A percentile compares a stretch with the other conserved stretches of the same genome.
Conservation (phyloP, 1,140 invertebrate species). For the Eriosoma lanigerum region DNA sequence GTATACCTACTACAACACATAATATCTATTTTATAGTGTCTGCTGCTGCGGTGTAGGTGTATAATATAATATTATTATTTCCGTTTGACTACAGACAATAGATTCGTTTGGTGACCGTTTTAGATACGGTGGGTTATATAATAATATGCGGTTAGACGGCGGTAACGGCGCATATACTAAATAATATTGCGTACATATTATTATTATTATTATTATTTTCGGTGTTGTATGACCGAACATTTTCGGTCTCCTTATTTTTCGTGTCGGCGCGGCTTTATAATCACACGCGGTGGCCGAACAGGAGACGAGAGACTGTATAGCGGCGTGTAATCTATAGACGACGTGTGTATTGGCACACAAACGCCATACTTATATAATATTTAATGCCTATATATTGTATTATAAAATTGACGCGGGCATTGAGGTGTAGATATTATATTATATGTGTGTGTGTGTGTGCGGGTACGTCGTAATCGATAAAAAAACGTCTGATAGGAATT, state of each 20-base stretch:
- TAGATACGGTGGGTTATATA: constrained; percentile 9
- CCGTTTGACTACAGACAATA: constrained; percentile 1
- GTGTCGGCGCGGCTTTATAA: constrained; percentile 8
- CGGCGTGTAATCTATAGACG: background rate
- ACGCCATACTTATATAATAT: too few relatives aligned
- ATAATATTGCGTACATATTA: too few relatives aligned
- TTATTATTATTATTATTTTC: too few relatives aligned
- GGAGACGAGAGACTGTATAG: background rate
- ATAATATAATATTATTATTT: too few relatives aligned
- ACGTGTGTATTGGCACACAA: constrained; percentile 14
- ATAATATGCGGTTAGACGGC: background rate
- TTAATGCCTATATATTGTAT: too few relatives aligned
- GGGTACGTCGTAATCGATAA: constrained; percentile 24
- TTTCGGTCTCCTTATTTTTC: background rate
- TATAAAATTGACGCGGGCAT: too few relatives aligned
- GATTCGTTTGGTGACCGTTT: constrained; percentile 30
- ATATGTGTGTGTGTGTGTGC: too few relatives aligned
- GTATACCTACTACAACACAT: too few relatives aligned
- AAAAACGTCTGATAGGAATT: constrained; percentile 13
- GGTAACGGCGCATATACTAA: background rate
- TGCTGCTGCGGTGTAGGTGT: background rate
- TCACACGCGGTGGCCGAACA: background rate
- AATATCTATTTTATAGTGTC: too few relatives aligned
- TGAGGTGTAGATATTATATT: too few relatives aligned
- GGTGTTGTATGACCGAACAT: constrained; percentile 28